Conservation (phyloP, 2,797 vertebrate species). For the Alauda arvensis region DNA sequence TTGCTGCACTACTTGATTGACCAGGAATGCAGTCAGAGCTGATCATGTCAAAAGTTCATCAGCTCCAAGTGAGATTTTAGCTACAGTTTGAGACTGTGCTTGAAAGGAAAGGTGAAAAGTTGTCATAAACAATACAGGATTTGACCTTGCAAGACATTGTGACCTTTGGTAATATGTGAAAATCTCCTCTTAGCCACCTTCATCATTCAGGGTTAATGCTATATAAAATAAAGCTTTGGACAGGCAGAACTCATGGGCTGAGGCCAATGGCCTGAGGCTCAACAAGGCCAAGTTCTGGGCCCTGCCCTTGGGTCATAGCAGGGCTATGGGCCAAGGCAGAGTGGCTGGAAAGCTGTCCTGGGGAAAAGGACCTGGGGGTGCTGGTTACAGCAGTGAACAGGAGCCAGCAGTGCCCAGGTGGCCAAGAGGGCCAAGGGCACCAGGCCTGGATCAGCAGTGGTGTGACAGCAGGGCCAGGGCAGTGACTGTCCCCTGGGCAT, state of each 20-base stretch:
- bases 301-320: not conserved
- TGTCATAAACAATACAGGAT: not conserved
- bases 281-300: not conserved
- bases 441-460: not conserved
- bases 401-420: not conserved
- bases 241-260: not conserved
- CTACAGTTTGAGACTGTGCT: not conserved
- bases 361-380: not conserved
- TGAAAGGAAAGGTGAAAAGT: not conserved
- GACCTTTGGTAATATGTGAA: not conserved
- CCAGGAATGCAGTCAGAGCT: not conserved
- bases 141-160: not conserved
- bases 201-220: not conserved
- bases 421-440: not conserved
- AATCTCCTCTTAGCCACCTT: not conserved
- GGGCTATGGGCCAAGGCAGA: rapidly evolving
- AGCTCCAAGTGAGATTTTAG: not conserved
- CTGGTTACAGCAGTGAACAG: not conserved
- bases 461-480: not conserved
- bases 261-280: not conserved
- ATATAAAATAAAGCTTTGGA: not conserved
- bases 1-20: not conserved
- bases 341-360: not conserved
- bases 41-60: not conserved
- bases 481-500: rapidly evolving